Base-by-base conservation (phyloP, 2,888 invertebrate species). In the Linnaemya tessellans region DNA sequence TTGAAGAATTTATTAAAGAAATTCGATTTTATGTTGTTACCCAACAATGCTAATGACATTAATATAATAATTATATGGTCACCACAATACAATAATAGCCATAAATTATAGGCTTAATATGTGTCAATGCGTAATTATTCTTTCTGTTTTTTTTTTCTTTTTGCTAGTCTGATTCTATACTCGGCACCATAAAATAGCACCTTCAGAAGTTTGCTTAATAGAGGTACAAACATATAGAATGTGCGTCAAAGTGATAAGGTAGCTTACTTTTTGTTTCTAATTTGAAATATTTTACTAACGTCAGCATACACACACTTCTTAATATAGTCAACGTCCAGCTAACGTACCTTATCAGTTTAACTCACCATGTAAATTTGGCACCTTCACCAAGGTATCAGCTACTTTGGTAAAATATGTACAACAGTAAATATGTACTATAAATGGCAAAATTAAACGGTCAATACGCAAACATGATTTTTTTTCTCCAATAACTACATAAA, bases 1-100 rank as follows among this genome's bases (percentile, higher is more conserved):
- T 74, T 80, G 0, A 80, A 75, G 79, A 85, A 82, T 85, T 75
- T 65, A 68, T 70, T 49, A 60, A 46, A 35, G 30, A 11, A 60
- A 46, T 41, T 49, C 18, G 64, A 18, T 51, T 64, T 41, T 41
- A 11, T 80, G 22, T 41, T 65, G 35, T 11, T 8, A 13, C 38
- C 60, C 22, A 60, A 68, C 22, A 54, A 54, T 10, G 9, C 46
- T 22, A 43, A 43, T 56, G 46, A 18, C 25, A 20, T 35, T 49
- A 49, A 74, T 38, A 10, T 62, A 70, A 41, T 62, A 18, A 60
- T 73, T 65, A 54, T 35, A 43, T 41, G 67, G 38, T 51, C 35
- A 73, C 18, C 38, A 49, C 46, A 73, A 46, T 25, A 15, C 1
- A 15, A 25, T 65, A 49, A 25, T 20, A n/a, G 22, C 68, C 30